Evolutionary conservation across 1,140 invertebrate genomes (phyloP).

Genomic region (Amphibalanus amphitrite): DNA sequence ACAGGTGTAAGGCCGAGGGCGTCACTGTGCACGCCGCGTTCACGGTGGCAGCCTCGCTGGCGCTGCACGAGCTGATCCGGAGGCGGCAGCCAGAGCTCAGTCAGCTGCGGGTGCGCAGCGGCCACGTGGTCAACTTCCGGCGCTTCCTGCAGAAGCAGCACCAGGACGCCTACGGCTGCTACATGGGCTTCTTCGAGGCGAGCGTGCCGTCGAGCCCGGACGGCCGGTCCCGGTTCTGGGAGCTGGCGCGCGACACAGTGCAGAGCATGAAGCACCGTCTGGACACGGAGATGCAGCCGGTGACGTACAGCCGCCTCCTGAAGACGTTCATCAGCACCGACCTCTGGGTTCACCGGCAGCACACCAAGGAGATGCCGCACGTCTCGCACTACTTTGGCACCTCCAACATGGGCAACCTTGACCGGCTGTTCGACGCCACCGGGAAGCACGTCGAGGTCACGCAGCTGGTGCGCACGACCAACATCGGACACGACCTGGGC

Average conservation of each 20-base stretch:
- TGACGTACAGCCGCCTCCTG: neutral
- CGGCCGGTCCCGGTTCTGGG: neutral
- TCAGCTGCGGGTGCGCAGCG: neutral
- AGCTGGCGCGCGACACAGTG: neutral
- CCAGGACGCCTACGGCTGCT: neutral
- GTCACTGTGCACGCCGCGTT: constrained; percentile 1
- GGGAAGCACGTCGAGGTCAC: constrained; percentile 3
- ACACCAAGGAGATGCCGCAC: constrained; percentile 6
- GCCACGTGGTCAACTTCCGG: constrained; percentile 1
- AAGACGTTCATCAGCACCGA: neutral
- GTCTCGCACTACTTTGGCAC: constrained; percentile 5
- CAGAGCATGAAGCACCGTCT: neutral
- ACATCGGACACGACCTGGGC: constrained; percentile 5
- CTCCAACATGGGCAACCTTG: constrained; percentile 3
- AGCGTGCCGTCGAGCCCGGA: neutral
- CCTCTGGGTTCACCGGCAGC: constrained; percentile 2
- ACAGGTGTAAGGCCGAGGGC: neutral
- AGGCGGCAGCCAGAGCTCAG: neutral
- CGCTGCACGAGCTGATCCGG: neutral
- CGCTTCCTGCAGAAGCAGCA: neutral
- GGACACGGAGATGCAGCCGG: neutral
- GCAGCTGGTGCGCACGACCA: constrained; percentile 4
- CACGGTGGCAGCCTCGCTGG: neutral
- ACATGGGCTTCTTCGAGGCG: constrained; percentile 4
- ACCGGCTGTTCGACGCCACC: constrained; percentile 4